These are phyloP conservation scores for Hassar affinis DNA, from an alignment of 2,113 vertebrate genomes.

Conservation along the genomic window DNA sequence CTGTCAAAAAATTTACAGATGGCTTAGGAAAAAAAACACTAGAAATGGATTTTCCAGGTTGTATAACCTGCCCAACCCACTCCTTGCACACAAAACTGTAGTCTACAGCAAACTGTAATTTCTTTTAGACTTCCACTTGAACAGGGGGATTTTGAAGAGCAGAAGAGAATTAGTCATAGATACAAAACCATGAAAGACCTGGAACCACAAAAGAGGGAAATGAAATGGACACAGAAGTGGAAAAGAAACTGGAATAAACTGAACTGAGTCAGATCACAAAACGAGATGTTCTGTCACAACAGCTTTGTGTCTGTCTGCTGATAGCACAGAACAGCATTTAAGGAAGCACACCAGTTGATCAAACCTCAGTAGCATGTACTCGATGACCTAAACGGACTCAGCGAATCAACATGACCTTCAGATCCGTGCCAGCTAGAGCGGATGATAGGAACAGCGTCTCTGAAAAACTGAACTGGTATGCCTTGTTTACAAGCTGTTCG, in stretches of 20 bases:
- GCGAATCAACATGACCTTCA: conserved; percentile 24
- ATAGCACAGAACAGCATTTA: not conserved
- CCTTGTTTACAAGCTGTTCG: conserved; percentile 17
- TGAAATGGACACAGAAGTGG: conserved; percentile 16
- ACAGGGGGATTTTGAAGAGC: not conserved
- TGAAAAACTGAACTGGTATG: not conserved
- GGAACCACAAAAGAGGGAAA: conserved; percentile 11
- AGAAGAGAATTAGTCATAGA: conserved; percentile 27
- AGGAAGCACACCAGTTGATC: not conserved
- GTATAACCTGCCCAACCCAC: not conserved
- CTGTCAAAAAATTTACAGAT: not conserved
- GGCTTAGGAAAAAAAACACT: not conserved
- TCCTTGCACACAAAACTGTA: not conserved
- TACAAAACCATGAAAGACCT: not conserved
- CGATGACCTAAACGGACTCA: not conserved
- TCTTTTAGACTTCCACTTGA: conserved; percentile 17
- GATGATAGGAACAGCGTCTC: not conserved
- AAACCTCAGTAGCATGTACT: not conserved
- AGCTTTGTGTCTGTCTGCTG: not conserved
- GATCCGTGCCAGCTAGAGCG: not conserved
- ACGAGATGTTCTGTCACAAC: not conserved
- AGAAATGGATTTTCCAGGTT: not conserved
- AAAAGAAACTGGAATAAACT: conserved; percentile 39
- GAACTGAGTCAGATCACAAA: not conserved
- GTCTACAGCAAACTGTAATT: conserved; percentile 15